Evolutionary conservation across 2,888 invertebrate species (phyloP), one percentile per base, ranked within the genome.

Genomic region (Watsonalla cultraria): DNA sequence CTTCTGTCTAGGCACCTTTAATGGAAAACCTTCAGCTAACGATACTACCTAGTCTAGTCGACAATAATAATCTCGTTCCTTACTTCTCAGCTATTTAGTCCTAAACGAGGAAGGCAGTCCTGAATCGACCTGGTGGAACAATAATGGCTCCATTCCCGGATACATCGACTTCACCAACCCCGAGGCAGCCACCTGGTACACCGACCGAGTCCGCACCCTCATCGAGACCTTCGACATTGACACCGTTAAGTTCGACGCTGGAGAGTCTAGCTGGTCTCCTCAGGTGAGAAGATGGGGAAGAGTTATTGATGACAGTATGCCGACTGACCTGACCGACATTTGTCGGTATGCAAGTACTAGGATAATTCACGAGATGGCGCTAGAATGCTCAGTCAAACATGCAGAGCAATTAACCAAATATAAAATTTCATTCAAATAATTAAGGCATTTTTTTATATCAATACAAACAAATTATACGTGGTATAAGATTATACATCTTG

Each of bases 231-330:
- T 93, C 53, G 94, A 93, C 0, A 92, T 97, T 24, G 94, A 95
- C 66, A 93, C 94, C 57, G 93, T 95, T 63, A 96, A 96, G 83
- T 96, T 96, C 68, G 96, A 96, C 69, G 96, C 96, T 47, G 97
- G 96, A 33, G 96, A 96, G 78, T 90, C 92, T 0, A 92, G 93
- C 64, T 95, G 93, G 93, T 82, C 93, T 46, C 94, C 94, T 39
- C 91, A 93, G 78, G 90, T 93, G 63, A 68, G 53, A 1, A 9
- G 7, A 4, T n/a, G 7, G 9, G 6, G 1, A 14, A 45, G n/a
- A 42, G 5, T n/a, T 35, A 8, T 34, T 34, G n/a, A 8, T n/a
- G n/a, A 24, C 24, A 24, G 4, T 24, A 24, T 24, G 24, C 24
- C 24, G 24, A 24, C 24, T 24, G 24, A 24, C n/a, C n/a, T n/a